These are phyloP conservation scores for Sarcophaga peregrina DNA, from an alignment of 1,140 invertebrate species.

Conservation along the genomic window DNA sequence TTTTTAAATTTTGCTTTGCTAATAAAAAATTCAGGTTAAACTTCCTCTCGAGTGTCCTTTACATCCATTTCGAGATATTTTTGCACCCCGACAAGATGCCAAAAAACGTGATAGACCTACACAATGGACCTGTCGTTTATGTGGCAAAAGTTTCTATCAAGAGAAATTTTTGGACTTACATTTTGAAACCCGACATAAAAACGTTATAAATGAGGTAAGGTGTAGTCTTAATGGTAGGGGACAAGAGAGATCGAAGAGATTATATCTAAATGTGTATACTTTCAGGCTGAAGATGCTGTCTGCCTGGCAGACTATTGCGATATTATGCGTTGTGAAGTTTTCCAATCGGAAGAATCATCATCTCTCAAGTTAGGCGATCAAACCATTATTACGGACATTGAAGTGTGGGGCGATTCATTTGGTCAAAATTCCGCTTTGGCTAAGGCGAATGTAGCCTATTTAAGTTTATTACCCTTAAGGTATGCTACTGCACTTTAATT, in stretches of 20 bases:
- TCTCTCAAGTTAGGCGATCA: conserved; percentile 68
- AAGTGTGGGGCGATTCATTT: conserved; percentile 77
- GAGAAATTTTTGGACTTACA: conserved; percentile 89
- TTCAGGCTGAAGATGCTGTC: conserved; percentile 86
- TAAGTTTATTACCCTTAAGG: conserved; percentile 64
- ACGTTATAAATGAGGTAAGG: conserved; percentile 83
- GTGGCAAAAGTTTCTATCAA: conserved; percentile 91
- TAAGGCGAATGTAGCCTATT: conserved; percentile 68
- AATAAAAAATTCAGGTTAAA: conserved; percentile 67
- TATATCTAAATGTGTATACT: neutral
- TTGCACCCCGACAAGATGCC: conserved; percentile 83
- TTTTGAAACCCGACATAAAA: conserved; percentile 89
- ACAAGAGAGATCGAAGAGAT: neutral
- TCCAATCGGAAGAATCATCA: conserved; percentile 77
- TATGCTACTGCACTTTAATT: neutral
- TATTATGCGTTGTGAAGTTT: conserved; percentile 92
- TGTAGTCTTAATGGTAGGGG: neutral
- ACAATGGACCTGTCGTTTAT: conserved; percentile 91
- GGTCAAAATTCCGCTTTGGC: conserved; percentile 74
- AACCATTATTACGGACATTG: conserved; percentile 78
- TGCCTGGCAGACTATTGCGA: conserved; percentile 95
- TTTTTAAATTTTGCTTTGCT: neutral
- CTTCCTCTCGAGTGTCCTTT: conserved; percentile 90
- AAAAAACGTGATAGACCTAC: conserved; percentile 84
- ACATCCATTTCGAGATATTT: conserved; percentile 87